These are phyloP conservation scores for Arenaria interpres DNA, from an alignment of 2,113 vertebrate species.

Conservation along the genomic window DNA sequence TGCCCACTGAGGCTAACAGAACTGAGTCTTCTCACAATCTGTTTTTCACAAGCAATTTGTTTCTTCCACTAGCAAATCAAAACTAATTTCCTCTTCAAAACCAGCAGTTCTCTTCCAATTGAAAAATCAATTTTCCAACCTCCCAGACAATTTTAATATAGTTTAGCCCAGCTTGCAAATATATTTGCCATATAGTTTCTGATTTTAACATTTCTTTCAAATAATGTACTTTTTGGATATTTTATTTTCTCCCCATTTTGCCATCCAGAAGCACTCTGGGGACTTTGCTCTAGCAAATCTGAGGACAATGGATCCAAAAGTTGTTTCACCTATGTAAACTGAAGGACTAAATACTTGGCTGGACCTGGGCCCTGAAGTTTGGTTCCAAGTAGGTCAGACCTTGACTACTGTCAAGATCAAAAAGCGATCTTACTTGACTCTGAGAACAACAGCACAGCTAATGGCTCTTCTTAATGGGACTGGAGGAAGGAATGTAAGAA, in stretches of 20 bases:
- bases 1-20: neutral
- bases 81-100: constrained; percentile 6
- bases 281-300: neutral
- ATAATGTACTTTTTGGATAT: neutral
- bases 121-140: neutral
- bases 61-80: neutral
- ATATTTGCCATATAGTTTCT: neutral
- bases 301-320: neutral
- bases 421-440: neutral
- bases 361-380: neutral
- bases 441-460: neutral
- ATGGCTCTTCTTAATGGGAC: neutral
- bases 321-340: neutral
- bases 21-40: neutral
- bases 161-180: neutral
- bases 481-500: neutral
- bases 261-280: neutral
- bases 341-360: neutral
- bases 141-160: neutral
- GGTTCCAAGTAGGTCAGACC: neutral
- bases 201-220: neutral
- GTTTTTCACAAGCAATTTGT: neutral
- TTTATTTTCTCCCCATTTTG: neutral
- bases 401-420: neutral
- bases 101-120: neutral